Conservation (phyloP, 2,888 invertebrate species). For the Lycaena phlaeas region DNA sequence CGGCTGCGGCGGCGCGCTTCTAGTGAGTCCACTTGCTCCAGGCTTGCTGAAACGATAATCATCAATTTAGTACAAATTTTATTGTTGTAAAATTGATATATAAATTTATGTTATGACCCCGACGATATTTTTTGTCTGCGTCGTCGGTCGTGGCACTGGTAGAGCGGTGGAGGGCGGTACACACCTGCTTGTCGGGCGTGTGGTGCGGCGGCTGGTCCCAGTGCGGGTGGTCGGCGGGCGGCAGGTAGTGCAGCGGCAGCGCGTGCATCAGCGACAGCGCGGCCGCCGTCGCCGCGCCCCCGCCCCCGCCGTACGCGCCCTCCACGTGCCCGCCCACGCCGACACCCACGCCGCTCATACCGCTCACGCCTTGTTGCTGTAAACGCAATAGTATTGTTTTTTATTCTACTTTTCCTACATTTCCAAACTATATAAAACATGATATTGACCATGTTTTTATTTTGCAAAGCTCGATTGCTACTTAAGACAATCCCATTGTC, state of each 20-base stretch:
- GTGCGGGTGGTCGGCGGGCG: constrained; percentile 38
- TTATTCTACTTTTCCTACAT: background rate
- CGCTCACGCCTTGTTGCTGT: constrained; percentile 35
- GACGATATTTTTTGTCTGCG: too few species aligned
- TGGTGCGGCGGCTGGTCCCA: constrained; percentile 45
- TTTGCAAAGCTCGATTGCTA: too few species aligned
- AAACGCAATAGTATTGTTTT: too few species aligned
- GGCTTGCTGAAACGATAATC: constrained; percentile 33
- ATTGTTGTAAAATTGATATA: too few species aligned
- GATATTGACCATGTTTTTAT: background rate
- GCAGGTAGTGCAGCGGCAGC: constrained; percentile 62
- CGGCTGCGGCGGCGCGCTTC: constrained; percentile 28
- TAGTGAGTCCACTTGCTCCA: constrained; percentile 71
- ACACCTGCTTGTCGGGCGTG: constrained; percentile 44
- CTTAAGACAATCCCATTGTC: too few species aligned
- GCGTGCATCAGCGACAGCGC: constrained; percentile 59
- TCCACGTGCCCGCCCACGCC: constrained; percentile 25
- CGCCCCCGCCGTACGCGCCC: constrained; percentile 22
- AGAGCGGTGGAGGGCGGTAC: background rate
- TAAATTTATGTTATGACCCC: too few species aligned
- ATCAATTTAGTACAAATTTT: background rate
- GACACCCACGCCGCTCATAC: constrained; percentile 33
- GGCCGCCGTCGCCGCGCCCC: constrained; percentile 27
- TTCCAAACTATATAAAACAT: background rate
- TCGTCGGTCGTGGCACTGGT: too few species aligned